Conservation (phyloP, 35 echinoderm and acorn worm genomes). For the Ophioderma brevispina region DNA sequence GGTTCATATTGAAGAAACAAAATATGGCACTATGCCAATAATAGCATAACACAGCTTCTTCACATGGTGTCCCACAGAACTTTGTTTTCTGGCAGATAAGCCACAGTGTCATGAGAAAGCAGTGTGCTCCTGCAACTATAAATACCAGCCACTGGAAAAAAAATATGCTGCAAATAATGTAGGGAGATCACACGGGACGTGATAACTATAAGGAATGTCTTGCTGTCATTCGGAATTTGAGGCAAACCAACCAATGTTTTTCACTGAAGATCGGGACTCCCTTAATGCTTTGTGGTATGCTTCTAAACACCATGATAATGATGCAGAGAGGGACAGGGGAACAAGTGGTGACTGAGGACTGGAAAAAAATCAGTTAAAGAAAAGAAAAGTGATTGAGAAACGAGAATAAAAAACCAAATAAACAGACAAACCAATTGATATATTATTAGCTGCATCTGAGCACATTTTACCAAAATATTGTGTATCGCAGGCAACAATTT, state of each 20-base stretch:
- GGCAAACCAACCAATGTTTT: conserved; percentile 75
- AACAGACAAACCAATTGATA: neutral
- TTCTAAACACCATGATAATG: conserved; percentile 81
- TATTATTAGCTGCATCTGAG: neutral
- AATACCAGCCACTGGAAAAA: conserved; percentile 87
- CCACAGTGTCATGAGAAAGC: conserved; percentile 87
- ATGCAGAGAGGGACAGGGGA: no score
- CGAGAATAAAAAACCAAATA: conserved; percentile 24
- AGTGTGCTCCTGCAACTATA: conserved; percentile 65
- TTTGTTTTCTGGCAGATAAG: conserved; percentile 82
- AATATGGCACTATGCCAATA: conserved; percentile 89
- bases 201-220: conserved; percentile 79
- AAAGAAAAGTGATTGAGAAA: no score
- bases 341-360: no score
- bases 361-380: no score
- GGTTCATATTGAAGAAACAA: conserved; percentile 98
- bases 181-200: conserved; percentile 87
- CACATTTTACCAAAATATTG: no score
- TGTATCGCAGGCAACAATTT: no score
- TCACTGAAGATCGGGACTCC: conserved; percentile 68
- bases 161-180: conserved; percentile 70
- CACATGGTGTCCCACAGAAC: conserved; percentile 78
- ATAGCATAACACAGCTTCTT: conserved; percentile 89
- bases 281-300: conserved; percentile 96
- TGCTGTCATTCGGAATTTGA: conserved; percentile 74